These are phyloP conservation scores for Nerophis ophidion DNA, from an alignment of 2,113 vertebrate genomes.

Conservation along the genomic window DNA sequence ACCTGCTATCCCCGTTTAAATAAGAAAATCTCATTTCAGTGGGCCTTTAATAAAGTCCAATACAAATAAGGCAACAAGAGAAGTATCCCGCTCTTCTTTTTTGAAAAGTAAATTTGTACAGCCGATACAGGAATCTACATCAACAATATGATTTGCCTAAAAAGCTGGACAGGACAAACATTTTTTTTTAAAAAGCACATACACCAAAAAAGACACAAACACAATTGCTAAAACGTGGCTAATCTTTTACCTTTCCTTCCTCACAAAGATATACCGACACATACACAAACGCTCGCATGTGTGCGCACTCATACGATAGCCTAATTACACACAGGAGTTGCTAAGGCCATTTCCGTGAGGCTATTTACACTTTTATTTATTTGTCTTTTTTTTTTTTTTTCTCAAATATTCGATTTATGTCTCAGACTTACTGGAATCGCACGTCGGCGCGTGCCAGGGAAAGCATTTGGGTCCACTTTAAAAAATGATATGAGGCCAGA, in stretches of 20 bases:
- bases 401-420: slow-evolving; percentile 70
- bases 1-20: too few species aligned
- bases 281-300: slow-evolving; percentile 33
- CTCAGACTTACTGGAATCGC: slow-evolving; percentile 71
- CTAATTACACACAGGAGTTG: slow-evolving; percentile 67
- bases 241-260: not conserved
- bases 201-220: slow-evolving; percentile 43
- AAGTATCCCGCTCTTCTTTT: too few species aligned
- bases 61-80: too few species aligned
- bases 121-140: too few species aligned
- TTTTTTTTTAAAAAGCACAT: slow-evolving; percentile 32
- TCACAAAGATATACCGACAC: slow-evolving; percentile 6
- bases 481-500: slow-evolving; percentile 73
- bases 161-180: slow-evolving; percentile 8
- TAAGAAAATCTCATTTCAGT: too few species aligned
- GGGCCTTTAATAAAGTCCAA: too few species aligned
- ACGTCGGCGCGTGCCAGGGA: slow-evolving; percentile 58
- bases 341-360: slow-evolving; percentile 52
- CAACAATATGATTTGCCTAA: too few species aligned
- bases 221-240: slow-evolving; percentile 41
- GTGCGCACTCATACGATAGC: slow-evolving; percentile 40
- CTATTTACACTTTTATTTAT: slow-evolving; percentile 73
- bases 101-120: too few species aligned
- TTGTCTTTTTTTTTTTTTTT: slow-evolving; percentile 66
- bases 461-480: slow-evolving; percentile 78